A percentile compares a stretch with the other conserved stretches of the same genome.
Conservation (phyloP, 2,888 invertebrate species). For the Selenia dentaria region DNA sequence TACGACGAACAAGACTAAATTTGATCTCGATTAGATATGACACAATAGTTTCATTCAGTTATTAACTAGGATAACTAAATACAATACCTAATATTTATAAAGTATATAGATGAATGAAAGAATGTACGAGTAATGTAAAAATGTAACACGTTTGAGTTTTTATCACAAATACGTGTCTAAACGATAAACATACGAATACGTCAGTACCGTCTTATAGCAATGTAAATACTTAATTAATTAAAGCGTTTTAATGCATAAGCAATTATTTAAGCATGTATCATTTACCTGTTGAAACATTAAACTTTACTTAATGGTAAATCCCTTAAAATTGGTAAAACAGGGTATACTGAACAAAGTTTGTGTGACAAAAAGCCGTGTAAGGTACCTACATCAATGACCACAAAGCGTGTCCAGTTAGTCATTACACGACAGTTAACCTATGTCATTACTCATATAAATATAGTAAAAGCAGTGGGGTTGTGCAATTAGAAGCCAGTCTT, state of each 20-base stretch:
- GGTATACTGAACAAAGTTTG: not conserved
- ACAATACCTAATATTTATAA: no score
- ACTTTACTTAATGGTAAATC: not conserved
- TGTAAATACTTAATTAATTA: not conserved
- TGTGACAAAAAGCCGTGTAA: not conserved
- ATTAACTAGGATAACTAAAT: no score
- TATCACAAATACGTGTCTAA: constrained; percentile 17
- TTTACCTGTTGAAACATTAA: no score
- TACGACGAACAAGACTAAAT: no score
- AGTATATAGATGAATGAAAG: no score
- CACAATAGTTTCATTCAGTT: no score
- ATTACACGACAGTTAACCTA: constrained; percentile 27
- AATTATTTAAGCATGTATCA: no score
- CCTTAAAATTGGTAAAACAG: not conserved
- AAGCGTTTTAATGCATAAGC: not conserved
- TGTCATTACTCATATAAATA: constrained; percentile 32
- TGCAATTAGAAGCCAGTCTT: constrained; percentile 34
- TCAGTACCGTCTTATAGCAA: constrained; percentile 19
- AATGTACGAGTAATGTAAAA: no score
- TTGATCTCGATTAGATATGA: no score
- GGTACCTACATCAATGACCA: not conserved
- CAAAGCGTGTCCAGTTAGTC: constrained; percentile 20
- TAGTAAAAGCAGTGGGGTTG: constrained; percentile 28
- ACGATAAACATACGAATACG: constrained; percentile 16
- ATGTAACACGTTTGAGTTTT: not conserved